Conservation (phyloP, 2,113 vertebrate species). For the Ammospiza nelsoni region DNA sequence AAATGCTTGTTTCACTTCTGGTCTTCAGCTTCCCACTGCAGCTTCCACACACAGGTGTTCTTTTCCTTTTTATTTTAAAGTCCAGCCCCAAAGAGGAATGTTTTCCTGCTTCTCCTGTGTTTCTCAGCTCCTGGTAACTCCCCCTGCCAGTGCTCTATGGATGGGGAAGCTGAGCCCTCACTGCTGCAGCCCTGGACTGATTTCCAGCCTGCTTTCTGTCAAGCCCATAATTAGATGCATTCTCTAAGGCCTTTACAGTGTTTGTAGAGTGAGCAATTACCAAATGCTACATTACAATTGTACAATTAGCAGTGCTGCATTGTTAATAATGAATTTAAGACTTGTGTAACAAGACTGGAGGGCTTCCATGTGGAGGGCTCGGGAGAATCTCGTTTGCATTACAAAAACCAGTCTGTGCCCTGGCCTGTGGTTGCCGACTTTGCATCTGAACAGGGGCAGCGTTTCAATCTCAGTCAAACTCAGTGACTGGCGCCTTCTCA, state of each 20-base stretch:
- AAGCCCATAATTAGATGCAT: not conserved
- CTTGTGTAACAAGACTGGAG: not conserved
- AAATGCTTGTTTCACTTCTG: not conserved
- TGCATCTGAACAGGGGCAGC: not conserved
- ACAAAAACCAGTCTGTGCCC: not conserved
- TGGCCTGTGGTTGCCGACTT: not conserved
- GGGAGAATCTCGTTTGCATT: not conserved
- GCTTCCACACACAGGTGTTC: not conserved
- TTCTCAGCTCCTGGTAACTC: not conserved
- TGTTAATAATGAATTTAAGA: conserved; percentile 11
- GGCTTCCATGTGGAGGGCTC: not conserved
- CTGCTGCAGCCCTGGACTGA: not conserved
- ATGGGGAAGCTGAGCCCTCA: not conserved
- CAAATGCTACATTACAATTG: not conserved
- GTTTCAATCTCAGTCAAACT: not conserved
- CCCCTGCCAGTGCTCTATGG: not conserved
- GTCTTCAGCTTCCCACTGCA: not conserved
- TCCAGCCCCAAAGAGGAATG: not conserved
- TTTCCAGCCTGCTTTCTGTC: not conserved
- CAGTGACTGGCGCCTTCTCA: not conserved
- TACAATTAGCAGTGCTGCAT: conserved; percentile 10
- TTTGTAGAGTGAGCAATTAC: conserved; percentile 21
- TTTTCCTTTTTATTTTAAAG: not conserved
- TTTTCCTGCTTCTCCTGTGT: not conserved
- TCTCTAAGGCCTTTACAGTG: not conserved